Evolutionary conservation across 2,797 vertebrate genomes (phyloP).

Genomic region (Crypturellus tataupa): DNA sequence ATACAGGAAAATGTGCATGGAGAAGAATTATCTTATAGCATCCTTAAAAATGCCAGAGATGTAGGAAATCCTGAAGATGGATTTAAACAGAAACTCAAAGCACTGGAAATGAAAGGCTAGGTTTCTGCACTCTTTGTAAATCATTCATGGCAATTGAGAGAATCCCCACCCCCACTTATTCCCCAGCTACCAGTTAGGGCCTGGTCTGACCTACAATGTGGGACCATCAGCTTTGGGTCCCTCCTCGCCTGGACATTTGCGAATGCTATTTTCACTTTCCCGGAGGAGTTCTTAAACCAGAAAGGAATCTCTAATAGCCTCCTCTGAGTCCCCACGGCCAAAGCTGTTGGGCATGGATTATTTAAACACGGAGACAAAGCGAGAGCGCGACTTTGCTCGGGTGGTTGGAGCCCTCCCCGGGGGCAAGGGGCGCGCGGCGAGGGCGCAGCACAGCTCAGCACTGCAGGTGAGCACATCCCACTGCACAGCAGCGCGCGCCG

Average conservation of each 20-base stretch:
- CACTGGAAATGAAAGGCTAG: slow-evolving; percentile 44
- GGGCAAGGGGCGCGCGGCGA: not conserved
- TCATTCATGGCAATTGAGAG: slow-evolving; percentile 51
- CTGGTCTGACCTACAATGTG: slow-evolving; percentile 50
- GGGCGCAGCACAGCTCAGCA: slow-evolving; percentile 28
- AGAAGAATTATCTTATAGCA: not conserved
- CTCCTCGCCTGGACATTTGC: slow-evolving; percentile 32
- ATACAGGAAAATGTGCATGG: not conserved
- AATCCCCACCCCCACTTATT: slow-evolving; percentile 39
- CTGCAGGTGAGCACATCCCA: slow-evolving; percentile 7
- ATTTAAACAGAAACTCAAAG: slow-evolving; percentile 25
- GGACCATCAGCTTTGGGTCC: slow-evolving; percentile 61
- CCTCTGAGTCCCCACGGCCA: slow-evolving; percentile 24
- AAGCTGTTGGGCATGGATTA: slow-evolving; percentile 69
- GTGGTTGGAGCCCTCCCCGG: slow-evolving; percentile 31
- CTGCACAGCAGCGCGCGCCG: not conserved
- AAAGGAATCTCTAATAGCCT: slow-evolving; percentile 55
- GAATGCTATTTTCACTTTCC: slow-evolving; percentile 51
- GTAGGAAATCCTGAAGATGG: not conserved
- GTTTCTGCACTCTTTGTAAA: slow-evolving; percentile 31
- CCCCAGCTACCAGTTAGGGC: slow-evolving; percentile 29
- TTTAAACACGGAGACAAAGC: slow-evolving; percentile 60
- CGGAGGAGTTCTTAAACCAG: slow-evolving; percentile 55
- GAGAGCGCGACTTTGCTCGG: slow-evolving; percentile 47
- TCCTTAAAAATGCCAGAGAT: not conserved